phyloP scores from a whole-genome alignment of 1,140 invertebrate species.

The Drosophila rhopaloa region DNA sequence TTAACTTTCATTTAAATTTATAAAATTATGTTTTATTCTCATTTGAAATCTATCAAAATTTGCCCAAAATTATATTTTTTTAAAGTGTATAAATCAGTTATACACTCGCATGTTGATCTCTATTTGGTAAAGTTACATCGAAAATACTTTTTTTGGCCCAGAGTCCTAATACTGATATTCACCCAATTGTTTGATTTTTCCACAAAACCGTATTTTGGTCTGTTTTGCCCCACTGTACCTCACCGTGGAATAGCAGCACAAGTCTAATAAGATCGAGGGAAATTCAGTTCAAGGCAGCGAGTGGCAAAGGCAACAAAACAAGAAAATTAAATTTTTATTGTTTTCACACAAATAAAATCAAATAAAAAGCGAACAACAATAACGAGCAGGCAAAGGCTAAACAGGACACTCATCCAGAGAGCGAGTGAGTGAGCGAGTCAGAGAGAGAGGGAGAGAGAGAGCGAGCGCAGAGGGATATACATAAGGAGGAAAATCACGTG shows the following conservation, averaged over 20 bases:
- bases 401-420: slow-evolving; percentile 50
- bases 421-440: slow-evolving; percentile 24
- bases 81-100: too few species aligned
- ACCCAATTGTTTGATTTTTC: too few species aligned
- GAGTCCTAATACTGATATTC: too few species aligned
- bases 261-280: slow-evolving; percentile 23
- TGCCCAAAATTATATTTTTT: too few species aligned
- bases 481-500: slow-evolving; percentile 69
- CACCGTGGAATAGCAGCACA: slow-evolving; percentile 33
- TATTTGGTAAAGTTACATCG: too few species aligned
- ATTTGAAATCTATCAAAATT: too few species aligned
- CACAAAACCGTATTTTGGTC: too few species aligned
- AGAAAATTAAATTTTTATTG: slow-evolving; percentile 85
- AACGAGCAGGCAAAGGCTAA: slow-evolving; percentile 59
- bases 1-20: too few species aligned
- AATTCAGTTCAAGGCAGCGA: slow-evolving; percentile 63
- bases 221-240: slow-evolving; percentile 18
- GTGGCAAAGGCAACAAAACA: slow-evolving; percentile 70
- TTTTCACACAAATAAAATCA: slow-evolving; percentile 84
- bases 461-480: slow-evolving; percentile 19
- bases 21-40: too few species aligned
- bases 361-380: slow-evolving; percentile 82
- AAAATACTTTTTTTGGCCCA: too few species aligned
- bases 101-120: too few species aligned
- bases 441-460: slow-evolving; percentile 14